A percentile compares a stretch with the other conserved stretches of the same genome.
Evolutionary conservation across 2,888 invertebrate genomes (phyloP).

Genomic region (Athrips mouffetella): DNA sequence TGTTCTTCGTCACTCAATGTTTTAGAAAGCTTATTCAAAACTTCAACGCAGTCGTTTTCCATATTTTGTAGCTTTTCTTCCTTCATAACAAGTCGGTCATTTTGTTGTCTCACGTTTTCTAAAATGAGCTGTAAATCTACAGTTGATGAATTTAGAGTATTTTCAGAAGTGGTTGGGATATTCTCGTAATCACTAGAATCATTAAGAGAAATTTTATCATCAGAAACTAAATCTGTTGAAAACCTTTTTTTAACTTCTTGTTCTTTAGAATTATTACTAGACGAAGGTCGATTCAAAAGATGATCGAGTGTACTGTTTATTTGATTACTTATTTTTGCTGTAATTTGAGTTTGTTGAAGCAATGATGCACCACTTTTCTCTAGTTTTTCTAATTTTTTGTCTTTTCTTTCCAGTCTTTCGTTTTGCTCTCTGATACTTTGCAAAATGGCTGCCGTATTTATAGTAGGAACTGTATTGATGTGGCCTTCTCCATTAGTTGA

Average conservation of each 20-base stretch:
- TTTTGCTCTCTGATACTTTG: slow-evolving; percentile 41
- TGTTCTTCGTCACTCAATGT: too few species aligned
- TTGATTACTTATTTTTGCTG: slow-evolving; percentile 22
- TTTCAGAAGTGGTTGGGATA: not conserved
- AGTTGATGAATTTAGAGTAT: not conserved
- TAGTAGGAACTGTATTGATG: slow-evolving; percentile 15
- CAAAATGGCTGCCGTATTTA: slow-evolving; percentile 42
- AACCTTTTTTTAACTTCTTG: not conserved
- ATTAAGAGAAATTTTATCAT: too few species aligned
- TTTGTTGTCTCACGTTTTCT: too few species aligned
- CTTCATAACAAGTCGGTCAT: too few species aligned
- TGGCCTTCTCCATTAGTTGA: not conserved
- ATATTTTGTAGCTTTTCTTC: too few species aligned
- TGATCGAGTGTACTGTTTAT: slow-evolving; percentile 26
- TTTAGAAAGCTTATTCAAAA: too few species aligned
- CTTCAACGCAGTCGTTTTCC: too few species aligned
- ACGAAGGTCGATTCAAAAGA: slow-evolving; percentile 32
- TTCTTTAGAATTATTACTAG: not conserved
- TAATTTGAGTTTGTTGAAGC: slow-evolving; percentile 25
- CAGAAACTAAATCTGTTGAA: too few species aligned
- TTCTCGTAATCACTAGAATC: too few species aligned
- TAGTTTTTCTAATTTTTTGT: slow-evolving; percentile 24
- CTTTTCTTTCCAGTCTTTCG: slow-evolving; percentile 28
- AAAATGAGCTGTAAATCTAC: too few species aligned
- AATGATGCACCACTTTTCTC: slow-evolving; percentile 22